Base-by-base conservation (phyloP, 2,113 vertebrate species). In the Callionymus lyra region DNA sequence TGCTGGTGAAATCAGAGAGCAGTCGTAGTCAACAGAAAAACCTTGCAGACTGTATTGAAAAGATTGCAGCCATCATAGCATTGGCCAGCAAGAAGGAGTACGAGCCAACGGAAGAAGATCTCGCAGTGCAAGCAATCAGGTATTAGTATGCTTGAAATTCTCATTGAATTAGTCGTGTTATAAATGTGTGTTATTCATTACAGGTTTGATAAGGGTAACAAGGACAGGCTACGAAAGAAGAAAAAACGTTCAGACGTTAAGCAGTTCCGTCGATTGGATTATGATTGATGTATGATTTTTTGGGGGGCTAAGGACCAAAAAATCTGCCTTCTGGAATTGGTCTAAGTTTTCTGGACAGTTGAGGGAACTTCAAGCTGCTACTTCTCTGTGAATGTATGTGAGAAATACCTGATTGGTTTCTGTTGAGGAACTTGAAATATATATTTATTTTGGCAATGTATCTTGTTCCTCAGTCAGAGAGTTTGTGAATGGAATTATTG, bases 11-110 rank as follows among this genome's bases (percentile, higher is more conserved):
- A 1, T 97, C 93, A 0, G 90, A 98, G 48, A 61, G 83, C 44
- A 95, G 89, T 61, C 83, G 95, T 34, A 93, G 89, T 69, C 95
- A 98, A 50, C 87, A 91, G 61, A 86, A 84, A 35, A 99, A 99
- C 49, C 77, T 97, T 34, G 81, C 81, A 0, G 82, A 90, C 17
- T 99, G 94, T 21, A 57, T 99, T 1, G 82, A 88, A 45, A 99
- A 97, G 65, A 90, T 99, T 72, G 80, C 82, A 6, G 63, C 82
- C 52, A 87, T 98, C 48, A 85, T 99, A 15, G 50, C 68, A 0
- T 81, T 87, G 47, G 91, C 91, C 16, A 86, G 66, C 0, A 63
- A 83, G 61, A 75, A 41, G 12, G 86, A 88, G 5, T 74, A 58
- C 4, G 80, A 82, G 32, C 80, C 85, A 0, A 78, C 88, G 2